phyloP scores from a whole-genome alignment of 2,797 vertebrate species.

The Microctenopoma lineatum region DNA sequence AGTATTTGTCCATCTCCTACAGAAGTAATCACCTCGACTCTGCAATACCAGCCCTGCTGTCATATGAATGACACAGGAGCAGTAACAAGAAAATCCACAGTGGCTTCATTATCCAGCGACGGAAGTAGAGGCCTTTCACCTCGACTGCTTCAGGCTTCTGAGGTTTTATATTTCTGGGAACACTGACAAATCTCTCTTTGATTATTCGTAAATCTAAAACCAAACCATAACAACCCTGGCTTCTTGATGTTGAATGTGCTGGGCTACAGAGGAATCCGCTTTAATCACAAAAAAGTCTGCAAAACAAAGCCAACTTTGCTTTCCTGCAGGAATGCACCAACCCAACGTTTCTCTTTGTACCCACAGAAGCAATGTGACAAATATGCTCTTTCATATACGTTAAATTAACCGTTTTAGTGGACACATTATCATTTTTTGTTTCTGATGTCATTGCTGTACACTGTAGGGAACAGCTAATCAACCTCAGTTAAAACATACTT shows the following conservation, averaged over 20 bases:
- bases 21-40: slow-evolving; percentile 37
- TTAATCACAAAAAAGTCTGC: no score
- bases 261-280: background rate
- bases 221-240: background rate
- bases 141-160: background rate
- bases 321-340: no score
- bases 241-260: background rate
- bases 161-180: background rate
- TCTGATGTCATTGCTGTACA: no score
- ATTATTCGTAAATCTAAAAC: background rate
- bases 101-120: slow-evolving; percentile 11
- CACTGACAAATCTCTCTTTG: background rate
- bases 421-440: no score
- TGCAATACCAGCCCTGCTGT: slow-evolving; percentile 1
- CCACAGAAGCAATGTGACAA: no score
- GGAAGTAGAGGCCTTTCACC: slow-evolving; percentile 8
- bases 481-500: no score
- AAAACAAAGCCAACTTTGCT: background rate
- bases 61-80: slow-evolving; percentile 34
- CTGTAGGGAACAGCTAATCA: no score
- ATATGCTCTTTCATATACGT: no score
- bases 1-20: slow-evolving; percentile 28
- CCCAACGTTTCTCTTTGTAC: no score
- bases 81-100: slow-evolving; percentile 25
- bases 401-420: no score